A percentile compares a stretch with the other conserved stretches of the same genome.
Evolutionary conservation across 1,140 invertebrate genomes (phyloP).

Genomic region (Druon quercuslanigerum): DNA sequence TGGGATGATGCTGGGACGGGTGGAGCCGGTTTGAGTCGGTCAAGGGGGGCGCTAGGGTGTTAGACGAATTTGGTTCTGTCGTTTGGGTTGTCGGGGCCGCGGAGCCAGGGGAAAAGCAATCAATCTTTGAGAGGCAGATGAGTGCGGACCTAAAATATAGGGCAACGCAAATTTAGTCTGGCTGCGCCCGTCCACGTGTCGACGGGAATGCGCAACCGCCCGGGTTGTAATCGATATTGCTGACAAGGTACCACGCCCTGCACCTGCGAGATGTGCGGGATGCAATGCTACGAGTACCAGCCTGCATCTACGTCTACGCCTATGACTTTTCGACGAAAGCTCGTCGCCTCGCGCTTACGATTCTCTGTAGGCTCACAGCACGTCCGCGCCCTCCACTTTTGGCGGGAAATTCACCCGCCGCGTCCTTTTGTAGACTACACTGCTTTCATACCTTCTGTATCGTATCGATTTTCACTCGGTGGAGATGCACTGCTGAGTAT

Average conservation of each 20-base stretch:
- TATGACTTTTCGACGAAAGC: conserved; percentile 42
- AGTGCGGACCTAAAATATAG: conserved; percentile 74
- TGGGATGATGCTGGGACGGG: conserved; percentile 10
- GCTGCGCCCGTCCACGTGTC: conserved; percentile 70
- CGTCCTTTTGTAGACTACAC: background rate
- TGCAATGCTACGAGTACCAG: conserved; percentile 63
- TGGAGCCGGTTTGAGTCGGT: conserved; percentile 3
- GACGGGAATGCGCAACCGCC: conserved; percentile 75
- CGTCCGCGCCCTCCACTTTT: background rate
- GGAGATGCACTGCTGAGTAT: background rate
- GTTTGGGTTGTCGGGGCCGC: conserved; percentile 24
- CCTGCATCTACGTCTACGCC: conserved; percentile 55
- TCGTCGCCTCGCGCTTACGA: background rate
- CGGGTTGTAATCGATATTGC: conserved; percentile 75
- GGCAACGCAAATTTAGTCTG: conserved; percentile 73
- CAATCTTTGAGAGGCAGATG: conserved; percentile 75
- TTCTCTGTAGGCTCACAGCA: background rate
- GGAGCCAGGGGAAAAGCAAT: conserved; percentile 67
- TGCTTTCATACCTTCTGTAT: background rate
- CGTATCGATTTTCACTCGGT: conserved; percentile 11
- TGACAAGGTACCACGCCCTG: conserved; percentile 75
- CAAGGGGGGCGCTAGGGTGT: background rate
- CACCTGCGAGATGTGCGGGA: conserved; percentile 74
- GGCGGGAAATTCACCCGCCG: background rate
- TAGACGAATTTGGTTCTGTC: conserved; percentile 30